Conservation (phyloP, 2,113 vertebrate species). For the Corythornis vintsioides region DNA sequence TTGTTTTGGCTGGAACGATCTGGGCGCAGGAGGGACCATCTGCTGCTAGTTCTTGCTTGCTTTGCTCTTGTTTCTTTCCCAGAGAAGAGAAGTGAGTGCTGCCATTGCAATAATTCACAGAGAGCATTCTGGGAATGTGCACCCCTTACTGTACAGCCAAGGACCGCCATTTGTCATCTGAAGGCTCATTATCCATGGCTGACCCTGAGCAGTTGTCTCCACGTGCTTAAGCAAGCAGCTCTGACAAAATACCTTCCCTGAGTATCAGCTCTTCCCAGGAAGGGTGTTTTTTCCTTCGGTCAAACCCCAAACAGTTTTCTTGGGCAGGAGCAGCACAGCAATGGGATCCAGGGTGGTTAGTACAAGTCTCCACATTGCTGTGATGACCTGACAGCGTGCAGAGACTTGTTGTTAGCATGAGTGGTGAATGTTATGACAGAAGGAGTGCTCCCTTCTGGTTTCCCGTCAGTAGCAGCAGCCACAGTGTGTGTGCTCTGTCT, state of each 20-base stretch:
- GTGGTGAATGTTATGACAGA: neutral
- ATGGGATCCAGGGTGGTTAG: neutral
- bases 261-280: neutral
- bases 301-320: neutral
- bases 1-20: constrained; percentile 64
- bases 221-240: constrained; percentile 3
- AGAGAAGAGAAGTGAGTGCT: constrained; percentile 47
- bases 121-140: constrained; percentile 35
- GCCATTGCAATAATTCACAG: constrained; percentile 55
- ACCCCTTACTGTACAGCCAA: constrained; percentile 34
- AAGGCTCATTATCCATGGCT: constrained; percentile 12
- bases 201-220: constrained; percentile 35
- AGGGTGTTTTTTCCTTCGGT: neutral
- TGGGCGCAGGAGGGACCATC: constrained; percentile 63
- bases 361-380: neutral
- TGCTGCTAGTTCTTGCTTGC: constrained; percentile 63
- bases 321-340: neutral
- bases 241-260: constrained; percentile 11
- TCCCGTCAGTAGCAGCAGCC: neutral
- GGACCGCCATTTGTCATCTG: constrained; percentile 60
- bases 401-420: neutral
- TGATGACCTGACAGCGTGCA: neutral
- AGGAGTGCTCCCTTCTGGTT: constrained; percentile 27
- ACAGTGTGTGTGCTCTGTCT: neutral
- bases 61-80: constrained; percentile 49